A percentile compares a stretch with the other conserved stretches of the same genome.
These are phyloP conservation scores for Thalassaphorura encarpata DNA, from an alignment of 1,140 invertebrate genomes.

Conservation along the genomic window DNA sequence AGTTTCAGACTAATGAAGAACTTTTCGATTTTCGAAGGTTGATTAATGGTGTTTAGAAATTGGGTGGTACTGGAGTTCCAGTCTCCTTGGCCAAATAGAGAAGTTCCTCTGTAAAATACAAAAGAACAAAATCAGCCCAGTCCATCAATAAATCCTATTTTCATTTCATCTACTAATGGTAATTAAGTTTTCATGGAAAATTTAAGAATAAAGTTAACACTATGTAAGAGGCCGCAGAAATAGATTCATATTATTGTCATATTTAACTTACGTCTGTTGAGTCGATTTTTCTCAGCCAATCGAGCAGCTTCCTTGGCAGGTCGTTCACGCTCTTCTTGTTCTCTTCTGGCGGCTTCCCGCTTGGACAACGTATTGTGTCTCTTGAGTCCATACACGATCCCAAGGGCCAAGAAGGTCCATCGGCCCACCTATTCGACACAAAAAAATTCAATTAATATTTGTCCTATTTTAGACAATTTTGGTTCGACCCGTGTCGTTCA, in stretches of 20 bases:
- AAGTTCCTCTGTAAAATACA: conserved; percentile 34
- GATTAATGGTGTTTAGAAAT: conserved; percentile 32
- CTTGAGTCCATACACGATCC: conserved; percentile 57
- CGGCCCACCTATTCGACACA: conserved; percentile 59
- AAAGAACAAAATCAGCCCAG: too few relatives aligned
- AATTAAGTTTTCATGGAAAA: too few relatives aligned
- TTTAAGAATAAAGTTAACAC: too few relatives aligned
- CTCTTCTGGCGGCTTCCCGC: conserved; percentile 52
- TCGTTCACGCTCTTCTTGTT: conserved; percentile 54
- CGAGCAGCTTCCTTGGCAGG: conserved; percentile 55
- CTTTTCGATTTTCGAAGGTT: background rate
- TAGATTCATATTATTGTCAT: too few relatives aligned
- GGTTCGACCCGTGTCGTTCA: too few relatives aligned
- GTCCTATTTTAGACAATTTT: too few relatives aligned
- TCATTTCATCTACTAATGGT: too few relatives aligned
- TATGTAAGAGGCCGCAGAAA: too few relatives aligned
- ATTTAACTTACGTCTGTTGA: conserved; percentile 28
- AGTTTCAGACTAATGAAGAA: too few relatives aligned
- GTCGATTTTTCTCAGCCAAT: conserved; percentile 48
- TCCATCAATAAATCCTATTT: too few relatives aligned
- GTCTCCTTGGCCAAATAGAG: conserved; percentile 36
- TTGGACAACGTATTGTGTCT: conserved; percentile 56
- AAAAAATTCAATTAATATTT: too few relatives aligned
- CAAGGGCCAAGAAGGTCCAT: conserved; percentile 56
- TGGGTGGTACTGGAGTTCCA: conserved; percentile 35